Evolutionary conservation across 2,113 vertebrate genomes (phyloP), one percentile per base, ranked within the genome.

Genomic region (Seriola aureovittata): DNA sequence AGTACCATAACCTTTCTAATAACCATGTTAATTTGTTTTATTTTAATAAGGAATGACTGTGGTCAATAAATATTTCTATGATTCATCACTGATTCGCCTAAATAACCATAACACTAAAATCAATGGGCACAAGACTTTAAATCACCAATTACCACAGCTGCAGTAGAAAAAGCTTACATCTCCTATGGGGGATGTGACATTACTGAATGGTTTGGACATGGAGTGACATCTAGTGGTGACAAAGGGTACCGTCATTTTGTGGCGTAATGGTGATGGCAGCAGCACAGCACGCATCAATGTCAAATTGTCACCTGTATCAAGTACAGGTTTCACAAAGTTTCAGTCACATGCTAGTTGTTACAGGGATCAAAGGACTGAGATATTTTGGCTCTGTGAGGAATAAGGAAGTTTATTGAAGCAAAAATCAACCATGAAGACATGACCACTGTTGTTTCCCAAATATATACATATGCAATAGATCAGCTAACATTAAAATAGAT

Each of bases 151-250:
- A 29, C 36, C 29, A 12, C 16, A 54, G 57, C 9, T 29, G 14
- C 54, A 23, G n/a, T 29, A 42, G 40, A 48, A 5, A 14, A 17
- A 48, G 46, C 13, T 16, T 3, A 9, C 42, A 5, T 48, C 16
- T 48, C 13, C 21, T 38, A 63, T 19, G 3, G 1, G 6, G 8
- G 2, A 44, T 0, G 10, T 36, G 32, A 46, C 14, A 23, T 5
- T 3, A 17, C 0, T 1, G n/a, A 1, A 4, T 38, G 29, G n/a
- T 11, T n/a, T 85, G 71, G 48, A 44, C 32, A 50, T 46, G 81
- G 85, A 67, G 57, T 64, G 91, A 83, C 92, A 91, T 89, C 92
- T 92, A 85, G 90, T 88, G 92, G 90, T 60, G 19, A 65, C 0
- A 46, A 16, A 38, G 1, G 14, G 14, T 3, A 25, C 0, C 40